Base-by-base conservation (phyloP, 53 echinoderm and acorn worm species). In the Echinometra lucunter region DNA sequence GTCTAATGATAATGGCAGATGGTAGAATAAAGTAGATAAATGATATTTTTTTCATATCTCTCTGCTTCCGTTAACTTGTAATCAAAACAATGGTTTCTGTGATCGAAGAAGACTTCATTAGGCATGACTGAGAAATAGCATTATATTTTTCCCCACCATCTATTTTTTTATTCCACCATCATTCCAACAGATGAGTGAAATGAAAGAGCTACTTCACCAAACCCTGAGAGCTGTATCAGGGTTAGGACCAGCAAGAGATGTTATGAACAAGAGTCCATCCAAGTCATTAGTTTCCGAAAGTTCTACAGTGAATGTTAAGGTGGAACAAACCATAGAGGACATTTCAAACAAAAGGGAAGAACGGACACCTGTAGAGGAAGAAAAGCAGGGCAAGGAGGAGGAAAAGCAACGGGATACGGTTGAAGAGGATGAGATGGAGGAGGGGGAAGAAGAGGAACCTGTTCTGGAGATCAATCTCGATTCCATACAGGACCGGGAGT, bases 171-270 rank as follows among this genome's bases (percentile, higher is more conserved):
- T n/a, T n/a, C n/a, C n/a, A 19, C n/a, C 44, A 27, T 21, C 38
- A 37, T 40, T 88, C 88, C 6, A 57, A 58, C 91, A 91, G 91
- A 91, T 91, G 91, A 66, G 16, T 9, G 91, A 91, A 16, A 91
- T 91, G 91, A 91, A 91, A 67, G 91, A 67, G 21, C 91, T 91
- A 19, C 91, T 91, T 60, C 70, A 60, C 1, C 58, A 91, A 69
- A 91, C 91, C 2, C n/a, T 91, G 60, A 30, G 25, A n/a, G 91
- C 91, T 19, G 69, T 91, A 16, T 58, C 70, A 38, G 58, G 58
- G 91, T 23, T 15, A 18, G 90, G 32, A 4, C 58, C 63, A 28
- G 69, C 91, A 91, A 1, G 6, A 38, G 66, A 58, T 15, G 35
- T 21, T 66, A 90, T 21, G 21, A 17, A 40, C 38, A 42, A 28